Percentiles rank a stretch among this genome's conserved stretches.
phyloP scores from a whole-genome alignment of 2,113 vertebrate genomes.

The Elephas maximus region DNA sequence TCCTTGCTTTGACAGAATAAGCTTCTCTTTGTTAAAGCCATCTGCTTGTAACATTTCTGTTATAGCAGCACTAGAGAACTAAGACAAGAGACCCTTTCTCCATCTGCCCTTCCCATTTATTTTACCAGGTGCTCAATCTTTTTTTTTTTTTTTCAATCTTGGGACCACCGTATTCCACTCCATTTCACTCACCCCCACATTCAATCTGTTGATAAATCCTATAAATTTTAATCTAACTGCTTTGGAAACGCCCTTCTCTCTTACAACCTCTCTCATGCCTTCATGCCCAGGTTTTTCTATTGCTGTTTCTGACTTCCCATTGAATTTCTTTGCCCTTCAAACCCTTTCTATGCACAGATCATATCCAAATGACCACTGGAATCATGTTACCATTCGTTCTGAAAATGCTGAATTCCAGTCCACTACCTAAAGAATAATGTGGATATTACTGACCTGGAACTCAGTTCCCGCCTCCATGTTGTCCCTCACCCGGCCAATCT shows the following conservation, averaged over 20 bases:
- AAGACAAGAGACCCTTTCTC: background rate
- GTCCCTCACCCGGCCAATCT: background rate
- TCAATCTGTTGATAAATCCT: background rate
- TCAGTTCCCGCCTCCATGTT: background rate
- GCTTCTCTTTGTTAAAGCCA: no score
- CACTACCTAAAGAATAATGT: background rate
- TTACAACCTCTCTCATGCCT: background rate
- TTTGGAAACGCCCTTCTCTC: background rate
- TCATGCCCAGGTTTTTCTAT: background rate
- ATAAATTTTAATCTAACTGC: background rate
- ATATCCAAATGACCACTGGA: background rate
- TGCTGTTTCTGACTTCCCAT: background rate
- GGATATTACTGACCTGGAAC: background rate
- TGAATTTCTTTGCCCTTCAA: constrained; percentile 25
- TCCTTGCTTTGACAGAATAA: no score
- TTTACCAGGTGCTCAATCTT: background rate
- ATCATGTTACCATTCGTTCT: background rate
- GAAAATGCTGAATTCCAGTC: background rate
- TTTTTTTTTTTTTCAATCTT: no score
- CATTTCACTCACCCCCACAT: background rate
- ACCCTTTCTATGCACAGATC: background rate
- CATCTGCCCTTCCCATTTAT: background rate
- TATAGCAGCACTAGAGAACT: no score
- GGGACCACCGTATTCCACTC: background rate
- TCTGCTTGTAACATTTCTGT: no score